A percentile compares a stretch with the other conserved stretches of the same genome.
These are phyloP conservation scores for Drosophila funebris DNA, from an alignment of 1,140 invertebrate genomes.

Conservation along the genomic window DNA sequence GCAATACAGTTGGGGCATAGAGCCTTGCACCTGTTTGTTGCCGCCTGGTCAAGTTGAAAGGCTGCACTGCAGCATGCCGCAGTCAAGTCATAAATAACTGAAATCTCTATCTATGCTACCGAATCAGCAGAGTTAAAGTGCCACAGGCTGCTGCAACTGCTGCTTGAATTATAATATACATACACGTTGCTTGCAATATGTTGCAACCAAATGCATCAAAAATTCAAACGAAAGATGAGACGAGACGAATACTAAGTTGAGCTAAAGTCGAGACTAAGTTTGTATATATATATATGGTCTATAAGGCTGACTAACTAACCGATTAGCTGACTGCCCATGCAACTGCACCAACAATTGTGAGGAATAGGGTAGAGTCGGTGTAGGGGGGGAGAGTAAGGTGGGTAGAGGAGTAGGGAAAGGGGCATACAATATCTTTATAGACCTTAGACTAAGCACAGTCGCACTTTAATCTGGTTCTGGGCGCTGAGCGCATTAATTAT, in stretches of 20 bases:
- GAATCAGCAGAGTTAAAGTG: constrained; percentile 8
- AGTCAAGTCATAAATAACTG: constrained; percentile 31
- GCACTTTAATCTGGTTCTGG: constrained; percentile 79
- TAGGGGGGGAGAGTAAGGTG: too few relatives aligned
- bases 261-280: too few relatives aligned
- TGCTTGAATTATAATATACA: constrained; percentile 12
- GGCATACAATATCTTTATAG: constrained; percentile 1
- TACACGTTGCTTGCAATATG: too few relatives aligned
- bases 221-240: too few relatives aligned
- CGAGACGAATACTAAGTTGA: neutral
- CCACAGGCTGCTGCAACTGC: constrained; percentile 15
- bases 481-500: constrained; percentile 81
- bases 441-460: constrained; percentile 20
- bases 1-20: too few relatives aligned
- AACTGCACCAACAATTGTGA: neutral
- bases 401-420: too few relatives aligned
- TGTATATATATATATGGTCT: neutral
- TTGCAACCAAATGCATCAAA: neutral
- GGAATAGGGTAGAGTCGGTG: too few relatives aligned
- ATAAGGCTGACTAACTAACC: constrained; percentile 22
- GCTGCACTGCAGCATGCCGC: constrained; percentile 21
- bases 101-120: constrained; percentile 28
- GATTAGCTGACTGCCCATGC: constrained; percentile 29
- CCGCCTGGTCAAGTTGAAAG: constrained; percentile 24
- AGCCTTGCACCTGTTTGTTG: constrained; percentile 27